Percentiles rank a stretch among this genome's conserved stretches.
Evolutionary conservation across 2,113 vertebrate species (phyloP).

Genomic region (Hyla sarda): DNA sequence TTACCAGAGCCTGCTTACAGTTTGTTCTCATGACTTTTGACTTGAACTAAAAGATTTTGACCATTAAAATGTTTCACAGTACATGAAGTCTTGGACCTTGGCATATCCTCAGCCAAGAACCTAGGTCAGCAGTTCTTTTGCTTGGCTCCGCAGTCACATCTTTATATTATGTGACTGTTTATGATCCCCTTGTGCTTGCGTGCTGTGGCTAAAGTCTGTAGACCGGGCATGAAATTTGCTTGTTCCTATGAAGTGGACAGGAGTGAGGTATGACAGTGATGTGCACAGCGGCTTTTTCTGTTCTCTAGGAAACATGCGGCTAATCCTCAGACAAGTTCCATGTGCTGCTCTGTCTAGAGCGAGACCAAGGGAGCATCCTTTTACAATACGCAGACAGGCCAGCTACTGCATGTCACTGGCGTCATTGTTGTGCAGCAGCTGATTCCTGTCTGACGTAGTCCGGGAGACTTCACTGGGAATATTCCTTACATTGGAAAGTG

Average conservation of each 20-base stretch:
- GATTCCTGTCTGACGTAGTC: not conserved
- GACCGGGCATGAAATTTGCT: not conserved
- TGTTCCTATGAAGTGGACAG: not conserved
- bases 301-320: not conserved
- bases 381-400: slow-evolving; percentile 5
- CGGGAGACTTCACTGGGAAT: not conserved
- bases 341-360: not conserved
- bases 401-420: slow-evolving; percentile 4
- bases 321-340: not conserved
- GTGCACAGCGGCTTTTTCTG: not conserved
- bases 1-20: not conserved
- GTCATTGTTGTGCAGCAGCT: not conserved
- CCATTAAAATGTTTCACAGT: no score
- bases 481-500: not conserved
- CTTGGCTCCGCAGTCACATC: not conserved
- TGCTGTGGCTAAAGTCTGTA: not conserved
- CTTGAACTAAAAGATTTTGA: no score
- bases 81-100: no score
- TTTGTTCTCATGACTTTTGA: not conserved
- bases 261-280: not conserved
- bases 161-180: not conserved
- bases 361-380: not conserved
- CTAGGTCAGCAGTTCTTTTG: not conserved
- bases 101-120: no score
- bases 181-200: not conserved